Conservation (phyloP, 2,113 vertebrate species). For the Capreolus pygargus region DNA sequence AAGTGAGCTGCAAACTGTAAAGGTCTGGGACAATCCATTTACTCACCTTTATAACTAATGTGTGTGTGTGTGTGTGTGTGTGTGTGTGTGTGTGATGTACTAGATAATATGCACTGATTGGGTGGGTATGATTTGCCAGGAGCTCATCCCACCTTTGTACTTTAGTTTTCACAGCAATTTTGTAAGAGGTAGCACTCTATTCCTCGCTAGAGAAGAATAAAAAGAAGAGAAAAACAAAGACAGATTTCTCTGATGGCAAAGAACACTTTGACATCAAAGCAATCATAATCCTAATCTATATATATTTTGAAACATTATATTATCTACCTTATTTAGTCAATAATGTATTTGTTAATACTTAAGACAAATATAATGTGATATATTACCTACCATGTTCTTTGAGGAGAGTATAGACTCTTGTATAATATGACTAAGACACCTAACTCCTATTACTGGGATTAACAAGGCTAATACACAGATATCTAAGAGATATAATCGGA, state of each 20-base stretch:
- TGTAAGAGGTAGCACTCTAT: not conserved
- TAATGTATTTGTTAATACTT: not conserved
- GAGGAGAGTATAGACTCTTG: accelerated
- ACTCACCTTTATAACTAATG: not conserved
- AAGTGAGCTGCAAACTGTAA: not conserved
- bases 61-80: too few species aligned
- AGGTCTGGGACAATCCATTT: not conserved
- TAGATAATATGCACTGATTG: not conserved
- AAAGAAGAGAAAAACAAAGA: not conserved
- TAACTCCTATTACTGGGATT: not conserved
- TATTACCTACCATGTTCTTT: not conserved
- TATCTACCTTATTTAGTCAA: not conserved
- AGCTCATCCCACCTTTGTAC: not conserved
- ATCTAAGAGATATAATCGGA: not conserved
- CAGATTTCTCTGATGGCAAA: not conserved
- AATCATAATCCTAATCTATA: not conserved
- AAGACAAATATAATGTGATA: not conserved
- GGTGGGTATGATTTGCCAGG: not conserved
- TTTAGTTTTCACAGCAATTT: not conserved
- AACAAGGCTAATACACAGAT: not conserved
- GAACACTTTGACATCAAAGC: not conserved
- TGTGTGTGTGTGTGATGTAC: not conserved
- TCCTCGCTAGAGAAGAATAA: not conserved
- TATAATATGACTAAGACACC: not conserved
- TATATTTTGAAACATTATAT: not conserved